These are phyloP conservation scores for Cyprinodon brontotheroides DNA, from an alignment of 2,113 vertebrate species.

Conservation along the genomic window DNA sequence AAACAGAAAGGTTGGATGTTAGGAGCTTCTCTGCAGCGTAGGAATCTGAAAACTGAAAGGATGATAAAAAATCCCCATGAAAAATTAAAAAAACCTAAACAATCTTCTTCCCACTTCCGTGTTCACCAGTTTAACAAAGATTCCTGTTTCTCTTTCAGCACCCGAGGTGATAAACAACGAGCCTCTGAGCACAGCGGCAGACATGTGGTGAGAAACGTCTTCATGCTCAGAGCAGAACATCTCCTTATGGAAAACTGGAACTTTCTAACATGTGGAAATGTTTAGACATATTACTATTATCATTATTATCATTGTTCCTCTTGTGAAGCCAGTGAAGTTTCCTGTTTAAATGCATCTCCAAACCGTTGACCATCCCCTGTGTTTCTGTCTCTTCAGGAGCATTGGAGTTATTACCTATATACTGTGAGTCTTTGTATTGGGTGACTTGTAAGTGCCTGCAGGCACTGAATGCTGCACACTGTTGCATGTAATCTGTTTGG, in stretches of 20 bases:
- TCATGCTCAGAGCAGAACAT: not conserved
- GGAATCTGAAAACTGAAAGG: too few relatives aligned
- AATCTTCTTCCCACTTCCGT: not conserved
- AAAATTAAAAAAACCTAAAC: too few relatives aligned
- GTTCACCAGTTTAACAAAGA: not conserved
- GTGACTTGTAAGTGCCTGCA: not conserved
- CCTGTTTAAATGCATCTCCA: not conserved
- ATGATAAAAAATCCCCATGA: not conserved
- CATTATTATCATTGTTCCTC: not conserved
- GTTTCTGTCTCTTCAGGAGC: constrained; percentile 75
- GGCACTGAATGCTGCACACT: not conserved
- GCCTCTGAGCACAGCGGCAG: constrained; percentile 73
- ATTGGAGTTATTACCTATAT: constrained; percentile 86
- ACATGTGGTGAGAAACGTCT: constrained; percentile 81
- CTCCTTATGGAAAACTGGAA: not conserved
- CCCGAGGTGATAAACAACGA: constrained; percentile 82
- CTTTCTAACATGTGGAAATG: not conserved
- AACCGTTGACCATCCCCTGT: not conserved
- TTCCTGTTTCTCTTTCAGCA: constrained; percentile 50
- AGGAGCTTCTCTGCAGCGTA: too few relatives aligned
- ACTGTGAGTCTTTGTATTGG: constrained; percentile 69
- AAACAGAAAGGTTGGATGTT: too few relatives aligned
- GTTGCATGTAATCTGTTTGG: not conserved
- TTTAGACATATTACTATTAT: not conserved
- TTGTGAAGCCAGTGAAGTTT: not conserved